Evolutionary conservation across 2,888 invertebrate species (phyloP), one percentile per base, ranked within the genome.

Genomic region (Agrochola litura): DNA sequence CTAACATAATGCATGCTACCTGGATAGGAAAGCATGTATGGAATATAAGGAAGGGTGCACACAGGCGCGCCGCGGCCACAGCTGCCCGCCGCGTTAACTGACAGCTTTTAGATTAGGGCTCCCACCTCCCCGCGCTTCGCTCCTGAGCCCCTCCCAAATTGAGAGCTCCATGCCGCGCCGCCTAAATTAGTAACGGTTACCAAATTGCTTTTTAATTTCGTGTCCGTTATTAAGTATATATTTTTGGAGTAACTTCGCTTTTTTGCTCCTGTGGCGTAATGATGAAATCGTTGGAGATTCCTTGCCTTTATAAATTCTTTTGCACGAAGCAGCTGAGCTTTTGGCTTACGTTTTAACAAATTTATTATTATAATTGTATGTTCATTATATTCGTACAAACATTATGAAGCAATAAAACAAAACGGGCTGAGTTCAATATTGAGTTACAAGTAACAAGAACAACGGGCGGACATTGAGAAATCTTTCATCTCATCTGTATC

Each of bases 161-260:
- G 95, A 95, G 95, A 94, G 93, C 93, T 93, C 93, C 93, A 90
- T 89, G 92, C 93, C 92, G 93, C 92, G 92, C 93, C 92, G 92
- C 91, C 95, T 94, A 95, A 96, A 96, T 96, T 96, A 96, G 96
- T 95, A 95, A 96, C 94, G 95, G 95, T 95, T 95, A 95, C 94
- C 92, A 96, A 96, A 96, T 96, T 95, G 95, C 94, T 95, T 96
- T 96, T 96, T 96, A 96, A 96, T 96, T 96, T 95, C 93, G 88
- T 92, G 90, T 91, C 91, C 91, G 94, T 95, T 96, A 95, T 95
- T 95, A 94, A 93, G 92, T 92, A 92, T 91, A 90, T 92, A 91
- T 92, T 92, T 92, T 90, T 86, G 84, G 87, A 89, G 81, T 88
- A 89, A 88, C 89, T 88, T 77, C 79, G 81, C 81, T 89, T 91